Conservation (phyloP, 2,113 vertebrate species). For the Chaenogobius annularis region DNA sequence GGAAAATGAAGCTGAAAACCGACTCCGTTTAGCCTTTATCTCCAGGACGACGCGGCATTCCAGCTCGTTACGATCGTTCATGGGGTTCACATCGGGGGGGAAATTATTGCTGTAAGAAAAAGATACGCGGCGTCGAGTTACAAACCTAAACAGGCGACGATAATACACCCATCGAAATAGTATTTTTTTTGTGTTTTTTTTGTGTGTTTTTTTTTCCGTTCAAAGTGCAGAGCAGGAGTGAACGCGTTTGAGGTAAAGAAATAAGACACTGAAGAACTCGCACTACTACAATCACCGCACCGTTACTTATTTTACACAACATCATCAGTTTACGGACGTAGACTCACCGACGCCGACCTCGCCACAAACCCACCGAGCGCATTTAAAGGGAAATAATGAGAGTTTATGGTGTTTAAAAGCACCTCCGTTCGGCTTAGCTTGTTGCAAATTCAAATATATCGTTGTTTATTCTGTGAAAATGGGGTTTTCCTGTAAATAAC, state of each 20-base stretch:
- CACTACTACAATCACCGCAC: no score
- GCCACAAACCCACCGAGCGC: constrained; percentile 19
- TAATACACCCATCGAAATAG: background rate
- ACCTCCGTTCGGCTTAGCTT: background rate
- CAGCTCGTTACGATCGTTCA: no score
- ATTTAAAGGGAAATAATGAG: constrained; percentile 22
- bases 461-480: no score
- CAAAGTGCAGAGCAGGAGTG: constrained; percentile 46
- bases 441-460: background rate
- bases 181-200: no score
- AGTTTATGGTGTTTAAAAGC: constrained; percentile 10
- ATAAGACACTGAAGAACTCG: constrained; percentile 43
- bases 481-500: no score
- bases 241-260: constrained; percentile 51
- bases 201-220: no score
- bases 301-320: no score
- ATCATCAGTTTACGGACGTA: background rate
- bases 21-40: no score
- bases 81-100: no score
- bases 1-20: no score
- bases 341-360: background rate
- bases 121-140: constrained; percentile 14
- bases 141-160: background rate
- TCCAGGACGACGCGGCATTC: no score
- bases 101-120: no score